phyloP scores from a whole-genome alignment of 1,140 invertebrate species.

The Drosophila eugracilis region DNA sequence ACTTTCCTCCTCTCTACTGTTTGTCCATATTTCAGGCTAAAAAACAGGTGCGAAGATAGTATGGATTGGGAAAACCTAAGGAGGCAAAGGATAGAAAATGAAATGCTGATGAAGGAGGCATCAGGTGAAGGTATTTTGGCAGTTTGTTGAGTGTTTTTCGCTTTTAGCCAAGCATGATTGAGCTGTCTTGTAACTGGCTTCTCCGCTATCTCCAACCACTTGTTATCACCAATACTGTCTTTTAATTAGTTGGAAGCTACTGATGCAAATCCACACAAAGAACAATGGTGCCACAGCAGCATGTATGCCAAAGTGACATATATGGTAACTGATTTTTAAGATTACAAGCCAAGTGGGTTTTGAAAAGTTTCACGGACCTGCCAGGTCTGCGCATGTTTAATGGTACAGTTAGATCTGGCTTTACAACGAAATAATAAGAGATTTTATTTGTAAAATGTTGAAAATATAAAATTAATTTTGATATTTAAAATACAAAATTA shows the following conservation, averaged over 20 bases:
- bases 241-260: conserved; percentile 76
- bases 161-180: conserved; percentile 20
- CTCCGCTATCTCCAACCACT: too few species aligned
- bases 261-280: conserved; percentile 65
- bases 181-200: too few species aligned
- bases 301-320: conserved; percentile 52
- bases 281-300: conserved; percentile 33
- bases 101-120: conserved; percentile 4
- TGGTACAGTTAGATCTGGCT: conserved; percentile 12
- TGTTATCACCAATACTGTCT: conserved; percentile 50
- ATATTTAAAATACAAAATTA: too few species aligned
- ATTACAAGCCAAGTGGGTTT: too few species aligned
- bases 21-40: conserved; percentile 19
- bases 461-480: too few species aligned
- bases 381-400: conserved; percentile 40
- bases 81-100: conserved; percentile 1
- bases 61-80: too few species aligned
- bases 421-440: too few species aligned
- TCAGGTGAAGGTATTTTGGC: conserved; percentile 45
- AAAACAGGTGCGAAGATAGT: conserved; percentile 53
- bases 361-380: conserved; percentile 26
- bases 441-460: too few species aligned
- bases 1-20: too few species aligned
- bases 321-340: conserved; percentile 52
- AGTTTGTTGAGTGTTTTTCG: conserved; percentile 33